Base-by-base conservation (phyloP, 2,888 invertebrate species). In the Seladonia tumulorum region DNA sequence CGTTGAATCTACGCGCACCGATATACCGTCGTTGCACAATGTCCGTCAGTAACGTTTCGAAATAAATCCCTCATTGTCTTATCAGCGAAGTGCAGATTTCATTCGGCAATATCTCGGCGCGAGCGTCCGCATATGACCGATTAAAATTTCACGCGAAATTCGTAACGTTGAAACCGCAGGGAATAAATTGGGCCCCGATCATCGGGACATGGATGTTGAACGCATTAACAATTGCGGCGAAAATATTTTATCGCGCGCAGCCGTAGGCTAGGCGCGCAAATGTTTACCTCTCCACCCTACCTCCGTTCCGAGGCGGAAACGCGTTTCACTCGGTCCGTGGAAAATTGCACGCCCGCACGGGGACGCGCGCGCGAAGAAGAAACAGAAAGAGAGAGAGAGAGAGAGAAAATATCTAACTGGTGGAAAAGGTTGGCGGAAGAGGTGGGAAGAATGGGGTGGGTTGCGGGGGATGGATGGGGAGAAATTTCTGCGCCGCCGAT, bases 401-500 rank as follows among this genome's bases (percentile, higher is more conserved):
- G 25, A 49, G 71, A 49, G 73, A 49, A 79, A 79, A 79, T 66
- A 47, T 78, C 47, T 45, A 71, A 68, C 82, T 49, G 49, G 22
- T 14, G 7, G 75, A 63, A 68, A 83, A 47, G 35, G 57, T 49
- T 57, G n/a, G n/a, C 71, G 47, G 25, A n/a, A 5, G 18, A 35
- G 29, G 29, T 0, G 35, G 3, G n/a, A n/a, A 7, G 22, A 22
- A 53, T 1, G 22, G 16, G 25, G 7, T 2, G 63, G n/a, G 5
- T 5, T 5, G 60, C 0, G 5, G 14, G 7, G 63, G 63, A 5
- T 5, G 49, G 3, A 2, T 4, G 22, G 7, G 22, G 53, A 22
- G 76, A 14, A 53, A 79, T 75, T 83, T 79, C 66, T 76, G 77
- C 75, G 76, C 53, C 72, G 76, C 7, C 8, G 29, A 63, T 57